Evolutionary conservation across 2,888 invertebrate species (phyloP), one percentile per base, ranked within the genome.

Genomic region (Acronicta alni): DNA sequence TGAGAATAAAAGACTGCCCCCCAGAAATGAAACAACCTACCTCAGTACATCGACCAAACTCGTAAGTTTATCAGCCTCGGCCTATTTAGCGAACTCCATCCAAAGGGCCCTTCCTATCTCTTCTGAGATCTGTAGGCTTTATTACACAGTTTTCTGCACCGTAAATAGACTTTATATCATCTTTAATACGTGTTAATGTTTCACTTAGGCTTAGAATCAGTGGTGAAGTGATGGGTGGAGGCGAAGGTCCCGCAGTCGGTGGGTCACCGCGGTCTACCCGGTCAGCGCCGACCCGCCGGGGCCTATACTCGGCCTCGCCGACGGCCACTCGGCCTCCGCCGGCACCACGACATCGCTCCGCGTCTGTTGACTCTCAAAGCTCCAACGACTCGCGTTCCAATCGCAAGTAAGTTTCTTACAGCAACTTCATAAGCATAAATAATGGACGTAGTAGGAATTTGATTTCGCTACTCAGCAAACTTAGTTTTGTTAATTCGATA

Each of bases 301-400:
- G 97, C 9, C 95, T 97, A 53, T 98, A 97, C 89, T 96, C 96
- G 44, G 95, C 95, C 52, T 94, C 95, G 3, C 96, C 96, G 4
- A 96, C 97, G 73, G 97, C 97, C 89, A 98, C 98, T 58, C 95
- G 97, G 43, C 97, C 97, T 32, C 97, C 97, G 49, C 96, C 97
- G 43, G 97, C 97, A 26, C 97, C 97, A 5, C 82, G 89, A 2
- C 91, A 91, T 20, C 93, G 96, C 79, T 97, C 97, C 56, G 97
- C 97, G 75, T 97, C 97, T 1, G 97, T 98, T 26, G 98, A 98
- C 90, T 98, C 98, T 81, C 98, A 98, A 90, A 98, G 98, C 88
- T 98, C 98, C 26, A 97, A 97, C 74, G 98, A 98, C 86, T 97
- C 97, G 8, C 95, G 97, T 69, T 96, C 96, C 14, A 97, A 97